Base-by-base conservation (phyloP, 2,888 invertebrate genomes). In the Campaea margaritaria region DNA sequence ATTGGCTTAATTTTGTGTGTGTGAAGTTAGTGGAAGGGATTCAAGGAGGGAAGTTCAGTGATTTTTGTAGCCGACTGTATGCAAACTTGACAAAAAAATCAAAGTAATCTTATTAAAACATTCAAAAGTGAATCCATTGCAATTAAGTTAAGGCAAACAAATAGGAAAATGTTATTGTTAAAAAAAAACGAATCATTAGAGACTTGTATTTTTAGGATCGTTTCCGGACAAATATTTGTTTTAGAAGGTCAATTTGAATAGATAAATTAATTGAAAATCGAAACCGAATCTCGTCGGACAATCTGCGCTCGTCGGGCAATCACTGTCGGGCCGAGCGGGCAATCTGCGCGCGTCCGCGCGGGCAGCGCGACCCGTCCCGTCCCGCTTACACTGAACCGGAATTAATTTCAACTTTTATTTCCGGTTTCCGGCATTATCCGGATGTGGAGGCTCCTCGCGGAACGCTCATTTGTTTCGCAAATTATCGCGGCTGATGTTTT, bases 401-500 rank as follows among this genome's bases (percentile, higher is more conserved):
- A 28, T 48, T 43, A 52, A 44, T 48, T 49, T 14, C 34, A 53
- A 53, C 48, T 43, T 58, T 43, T 38, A 27, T 38, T 48, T 52
- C 58, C 58, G 58, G 48, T 11, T 46, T 48, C 44, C 44, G 21
- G 21, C 2, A 21, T 21, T 3, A 21, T 21, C 21, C 21, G 53
- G 39, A 43, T n/a, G n/a, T 13, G 46, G 45, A 36, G 56, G 58
- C 55, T 42, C 15, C 42, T 45, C 36, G 44, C 44, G 31, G 11
- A 50, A 59, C 48, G 42, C 54, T 57, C 55, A 59, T 64, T 64
- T 59, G 64, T 62, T 58, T 46, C 39, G 13, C 58, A 36, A 63
- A 68, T 63, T 46, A 63, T 55, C 59, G 49, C n/a, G 31, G 34
- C 49, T 61, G 53, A 47, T 57, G 48, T 50, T 65, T 58, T 63